Percentiles rank a stretch among this genome's conserved stretches.
These are phyloP conservation scores for Conus betulinus DNA, from an alignment of 1,140 invertebrate genomes.

Conservation along the genomic window DNA sequence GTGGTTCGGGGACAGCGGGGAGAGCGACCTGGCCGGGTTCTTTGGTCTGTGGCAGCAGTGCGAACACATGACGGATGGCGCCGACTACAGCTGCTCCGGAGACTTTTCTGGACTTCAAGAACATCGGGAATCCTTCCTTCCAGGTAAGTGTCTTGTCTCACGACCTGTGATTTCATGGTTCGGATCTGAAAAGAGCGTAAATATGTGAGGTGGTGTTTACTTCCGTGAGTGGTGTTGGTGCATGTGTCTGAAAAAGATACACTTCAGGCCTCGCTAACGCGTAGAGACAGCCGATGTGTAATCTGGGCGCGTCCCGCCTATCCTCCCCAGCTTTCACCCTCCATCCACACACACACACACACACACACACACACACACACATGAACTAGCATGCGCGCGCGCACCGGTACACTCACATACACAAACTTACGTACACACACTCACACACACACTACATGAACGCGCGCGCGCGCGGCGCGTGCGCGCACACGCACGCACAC, in stretches of 20 bases:
- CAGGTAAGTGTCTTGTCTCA: conserved; percentile 68
- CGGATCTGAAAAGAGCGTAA: no score
- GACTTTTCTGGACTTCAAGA: conserved; percentile 87
- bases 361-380: not conserved
- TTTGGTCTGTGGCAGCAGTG: conserved; percentile 95
- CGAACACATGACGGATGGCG: conserved; percentile 76
- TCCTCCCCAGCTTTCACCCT: not conserved
- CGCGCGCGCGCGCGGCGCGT: no score
- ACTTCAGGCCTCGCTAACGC: no score
- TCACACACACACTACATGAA: conserved; percentile 7
- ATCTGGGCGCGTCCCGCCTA: not conserved
- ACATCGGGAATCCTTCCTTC: conserved; percentile 88
- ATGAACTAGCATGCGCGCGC: no score
- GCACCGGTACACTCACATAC: no score
- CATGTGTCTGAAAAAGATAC: no score
- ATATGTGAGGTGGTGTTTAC: no score
- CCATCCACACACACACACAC: not conserved
- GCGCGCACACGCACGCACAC: not conserved
- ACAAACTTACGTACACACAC: not conserved
- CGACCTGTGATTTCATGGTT: no score
- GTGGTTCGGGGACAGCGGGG: conserved; percentile 88
- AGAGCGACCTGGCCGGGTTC: conserved; percentile 90
- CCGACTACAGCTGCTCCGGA: conserved; percentile 82
- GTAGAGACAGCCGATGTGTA: no score
- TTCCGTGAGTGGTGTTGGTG: no score